Conservation (phyloP, 2,797 vertebrate genomes). For the Natrix natrix region DNA sequence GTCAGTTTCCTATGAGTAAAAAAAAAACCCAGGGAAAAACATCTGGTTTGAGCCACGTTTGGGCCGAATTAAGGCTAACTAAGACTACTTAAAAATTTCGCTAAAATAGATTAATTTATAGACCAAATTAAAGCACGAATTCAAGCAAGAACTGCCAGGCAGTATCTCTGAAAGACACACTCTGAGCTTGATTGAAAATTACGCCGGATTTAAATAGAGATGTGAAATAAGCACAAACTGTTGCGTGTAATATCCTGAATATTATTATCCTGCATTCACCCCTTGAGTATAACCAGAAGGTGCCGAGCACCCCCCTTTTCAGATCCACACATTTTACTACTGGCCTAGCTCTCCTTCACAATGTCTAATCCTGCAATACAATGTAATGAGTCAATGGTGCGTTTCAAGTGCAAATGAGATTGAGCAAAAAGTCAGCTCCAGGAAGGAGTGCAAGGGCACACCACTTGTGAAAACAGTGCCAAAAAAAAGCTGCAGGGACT, state of each 20-base stretch:
- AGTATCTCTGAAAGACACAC: slow-evolving; percentile 4
- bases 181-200: slow-evolving; percentile 2
- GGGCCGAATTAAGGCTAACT: neutral
- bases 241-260: neutral
- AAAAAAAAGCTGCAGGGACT: neutral
- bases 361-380: neutral
- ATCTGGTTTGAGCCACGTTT: neutral
- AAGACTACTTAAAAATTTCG: neutral
- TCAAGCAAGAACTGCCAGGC: neutral
- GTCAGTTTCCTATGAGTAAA: neutral
- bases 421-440: neutral
- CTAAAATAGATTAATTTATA: neutral
- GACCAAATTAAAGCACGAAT: neutral
- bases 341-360: neutral
- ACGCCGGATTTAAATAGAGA: neutral
- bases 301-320: neutral
- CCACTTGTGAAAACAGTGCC: neutral
- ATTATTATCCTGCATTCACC: neutral
- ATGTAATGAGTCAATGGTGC: neutral
- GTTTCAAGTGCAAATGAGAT: neutral
- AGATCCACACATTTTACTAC: neutral
- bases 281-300: neutral
- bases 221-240: neutral
- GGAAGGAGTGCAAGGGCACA: neutral
- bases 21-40: neutral